Conservation (phyloP, 2,888 invertebrate genomes). For the Parnassius smintheus region DNA sequence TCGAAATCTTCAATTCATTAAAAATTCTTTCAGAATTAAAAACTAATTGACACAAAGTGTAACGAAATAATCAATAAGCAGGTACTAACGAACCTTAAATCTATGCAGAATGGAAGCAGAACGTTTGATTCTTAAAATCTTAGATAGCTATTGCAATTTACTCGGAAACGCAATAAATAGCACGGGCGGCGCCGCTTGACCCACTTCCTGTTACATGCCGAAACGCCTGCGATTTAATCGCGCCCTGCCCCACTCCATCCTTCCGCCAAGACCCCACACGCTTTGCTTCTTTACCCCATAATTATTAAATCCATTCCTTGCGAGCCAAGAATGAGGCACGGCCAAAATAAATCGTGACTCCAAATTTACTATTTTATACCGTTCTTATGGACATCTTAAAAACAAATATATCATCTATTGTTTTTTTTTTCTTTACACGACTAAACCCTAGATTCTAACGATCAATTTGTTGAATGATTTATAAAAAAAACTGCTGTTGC, state of each 20-base stretch:
- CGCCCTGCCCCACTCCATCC: conserved; percentile 67
- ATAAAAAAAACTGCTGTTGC: too few species aligned
- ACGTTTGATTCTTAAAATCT: conserved; percentile 31
- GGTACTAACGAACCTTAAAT: neutral
- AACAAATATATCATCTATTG: neutral
- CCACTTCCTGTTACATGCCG: conserved; percentile 78
- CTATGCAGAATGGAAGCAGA: conserved; percentile 8
- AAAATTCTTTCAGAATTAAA: too few species aligned
- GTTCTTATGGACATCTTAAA: conserved; percentile 29
- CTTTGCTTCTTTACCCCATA: conserved; percentile 71
- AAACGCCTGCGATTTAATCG: conserved; percentile 79
- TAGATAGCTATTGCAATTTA: conserved; percentile 68
- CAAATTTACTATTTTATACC: conserved; percentile 30
- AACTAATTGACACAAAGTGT: too few species aligned
- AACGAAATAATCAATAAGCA: conserved; percentile 31
- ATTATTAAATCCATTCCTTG: conserved; percentile 73
- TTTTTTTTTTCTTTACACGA: neutral
- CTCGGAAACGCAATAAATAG: conserved; percentile 77
- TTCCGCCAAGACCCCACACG: conserved; percentile 70
- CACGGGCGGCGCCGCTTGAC: conserved; percentile 74
- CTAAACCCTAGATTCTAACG: conserved; percentile 11
- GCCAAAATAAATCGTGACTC: conserved; percentile 44
- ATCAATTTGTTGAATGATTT: neutral
- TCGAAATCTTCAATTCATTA: too few species aligned
- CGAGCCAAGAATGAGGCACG: conserved; percentile 60